Evolutionary conservation across 2,113 vertebrate genomes (phyloP).

Genomic region (Eidolon helvum): DNA sequence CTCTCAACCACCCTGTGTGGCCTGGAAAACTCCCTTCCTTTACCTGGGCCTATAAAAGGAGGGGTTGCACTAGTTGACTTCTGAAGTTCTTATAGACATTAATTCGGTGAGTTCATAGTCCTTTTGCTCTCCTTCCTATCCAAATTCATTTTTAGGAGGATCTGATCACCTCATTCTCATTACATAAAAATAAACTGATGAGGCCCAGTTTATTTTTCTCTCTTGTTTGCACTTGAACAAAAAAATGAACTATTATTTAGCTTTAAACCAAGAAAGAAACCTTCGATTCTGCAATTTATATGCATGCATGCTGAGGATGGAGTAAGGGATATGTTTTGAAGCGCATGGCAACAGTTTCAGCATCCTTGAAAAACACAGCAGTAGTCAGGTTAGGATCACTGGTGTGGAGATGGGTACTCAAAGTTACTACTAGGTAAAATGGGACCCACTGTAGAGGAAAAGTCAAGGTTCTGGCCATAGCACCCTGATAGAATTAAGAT

Average conservation of each 20-base stretch:
- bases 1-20: neutral
- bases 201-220: neutral
- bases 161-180: neutral
- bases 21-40: neutral
- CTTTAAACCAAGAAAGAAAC: slow-evolving; percentile 44
- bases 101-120: neutral
- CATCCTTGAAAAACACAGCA: neutral
- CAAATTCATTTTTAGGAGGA: neutral
- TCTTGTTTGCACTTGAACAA: slow-evolving; percentile 37
- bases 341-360: neutral
- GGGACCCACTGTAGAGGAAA: neutral
- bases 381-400: neutral
- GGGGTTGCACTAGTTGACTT: neutral
- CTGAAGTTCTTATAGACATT: neutral
- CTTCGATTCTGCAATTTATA: neutral
- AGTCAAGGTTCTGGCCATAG: neutral
- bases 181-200: neutral
- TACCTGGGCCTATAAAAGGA: neutral
- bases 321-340: neutral
- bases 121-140: neutral
- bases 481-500: neutral
- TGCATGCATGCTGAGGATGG: neutral
- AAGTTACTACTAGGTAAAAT: neutral
- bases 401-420: neutral
- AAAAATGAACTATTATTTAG: slow-evolving; percentile 14